Evolutionary conservation across 1,140 invertebrate genomes (phyloP), one percentile per base, ranked within the genome.

Genomic region (Drosophila leontia): DNA sequence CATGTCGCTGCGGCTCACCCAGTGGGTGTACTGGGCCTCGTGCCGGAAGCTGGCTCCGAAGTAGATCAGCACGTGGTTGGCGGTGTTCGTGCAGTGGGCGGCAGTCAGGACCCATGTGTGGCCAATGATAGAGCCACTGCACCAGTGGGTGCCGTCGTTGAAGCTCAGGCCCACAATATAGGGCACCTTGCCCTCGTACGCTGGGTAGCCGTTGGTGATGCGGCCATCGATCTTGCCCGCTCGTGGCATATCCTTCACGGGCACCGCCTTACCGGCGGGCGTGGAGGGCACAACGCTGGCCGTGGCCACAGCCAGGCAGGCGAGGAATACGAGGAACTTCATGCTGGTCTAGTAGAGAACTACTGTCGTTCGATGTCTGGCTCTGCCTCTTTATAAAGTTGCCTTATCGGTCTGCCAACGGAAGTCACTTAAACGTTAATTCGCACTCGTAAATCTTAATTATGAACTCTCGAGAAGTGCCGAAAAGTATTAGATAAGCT

Each of bases 1-100:
- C 64, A 71, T 71, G 64, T 71, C 64, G 50, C 29, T 69, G 68
- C 68, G 64, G 64, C 64, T 71, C 41, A 71, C 68, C 68, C 68
- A 35, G 50, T 71, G 68, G 15, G 68, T 71, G 34, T 44, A 71
- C 68, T 71, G 68, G 26, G 68, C 68, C 68, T 71, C 68, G 29
- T 71, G 68, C 0, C 68, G 68, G 42, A 71, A 71, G 68, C 68
- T 71, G 35, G 68, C 68, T 2, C 68, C 68, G 50, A 44, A 71
- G 64, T 71, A 71, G 63, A 71, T 71, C 26, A 71, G 68, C 63
- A 71, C 68, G 15, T 71, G 68, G 63, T 29, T 71, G 42, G 68
- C 68, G 34, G 8, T 47, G 26, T 57, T 69, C 26, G 50, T 45
- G 48, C 67, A 70, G 17, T 70, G 67, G 48, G 39, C 67, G 34